Evolutionary conservation across 2,797 vertebrate genomes (phyloP), one percentile per base, ranked within the genome.

Genomic region (Rhodeus uyekii): DNA sequence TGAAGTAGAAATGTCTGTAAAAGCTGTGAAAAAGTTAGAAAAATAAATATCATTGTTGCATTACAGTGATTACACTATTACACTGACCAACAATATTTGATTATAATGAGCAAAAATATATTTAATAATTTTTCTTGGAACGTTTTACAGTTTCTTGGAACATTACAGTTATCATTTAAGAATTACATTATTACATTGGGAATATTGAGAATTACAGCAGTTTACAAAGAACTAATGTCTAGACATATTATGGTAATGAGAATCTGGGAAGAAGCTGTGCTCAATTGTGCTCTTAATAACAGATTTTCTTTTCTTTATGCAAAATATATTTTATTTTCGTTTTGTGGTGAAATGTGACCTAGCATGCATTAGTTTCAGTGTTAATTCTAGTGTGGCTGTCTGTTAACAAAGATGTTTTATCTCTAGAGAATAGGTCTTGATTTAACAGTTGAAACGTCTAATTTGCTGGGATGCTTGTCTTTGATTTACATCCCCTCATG

Each of bases 391-490:
- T 65, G 79, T 89, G 89, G 86, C 76, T 82, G 83, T 88, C 44
- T 87, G 80, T 89, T 90, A 86, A 89, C 79, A 76, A 71, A 86
- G 79, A 80, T 87, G 69, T 75, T 86, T 71, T 87, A 87, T 90
- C 88, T 91, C 87, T 88, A 78, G 88, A 86, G 19, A 84, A 92
- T 90, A 87, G 90, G 90, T 81, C 89, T 90, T 89, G 86, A 89
- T 91, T 88, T 91, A 93, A 91, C 86, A 88, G 83, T 89, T 88
- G 86, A 86, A 90, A 88, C 86, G 88, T 89, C 91, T 93, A 92
- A 95, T 95, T 94, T 93, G 88, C 89, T 83, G 89, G n/a, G 89
- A 92, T 93, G 92, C 88, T 92, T 90, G 90, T 92, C 90, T 92
- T 92, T 94, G 92, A 94, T 94, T 93, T 92, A 93, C 91, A 86